Conservation (phyloP, 35 echinoderm and acorn worm species). For the Heliocidaris erythrogramma region DNA sequence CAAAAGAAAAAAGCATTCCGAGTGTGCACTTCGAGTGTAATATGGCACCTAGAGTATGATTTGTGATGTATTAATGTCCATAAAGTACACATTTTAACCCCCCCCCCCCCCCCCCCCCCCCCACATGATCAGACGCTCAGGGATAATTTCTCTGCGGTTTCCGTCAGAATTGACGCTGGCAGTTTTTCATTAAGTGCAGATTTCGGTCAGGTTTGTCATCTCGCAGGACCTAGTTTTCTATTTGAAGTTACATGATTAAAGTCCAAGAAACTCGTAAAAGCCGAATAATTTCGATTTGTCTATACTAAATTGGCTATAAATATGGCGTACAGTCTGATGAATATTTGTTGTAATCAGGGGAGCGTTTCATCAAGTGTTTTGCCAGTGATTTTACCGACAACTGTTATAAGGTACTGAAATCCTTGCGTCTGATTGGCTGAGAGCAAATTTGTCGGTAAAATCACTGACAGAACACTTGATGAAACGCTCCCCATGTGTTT, state of each 20-base stretch:
- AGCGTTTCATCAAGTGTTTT: too few species aligned
- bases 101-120: background rate
- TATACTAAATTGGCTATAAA: background rate
- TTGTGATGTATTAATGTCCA: too few species aligned
- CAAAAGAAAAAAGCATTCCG: too few species aligned
- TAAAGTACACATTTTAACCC: background rate
- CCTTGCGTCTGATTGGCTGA: too few species aligned
- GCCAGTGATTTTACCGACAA: too few species aligned
- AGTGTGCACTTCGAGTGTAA: too few species aligned
- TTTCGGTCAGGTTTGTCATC: background rate
- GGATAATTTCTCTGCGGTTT: background rate
- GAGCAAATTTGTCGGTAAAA: too few species aligned
- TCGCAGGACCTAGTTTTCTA: background rate
- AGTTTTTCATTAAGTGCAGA: background rate
- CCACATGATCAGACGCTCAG: background rate
- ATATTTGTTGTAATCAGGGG: background rate
- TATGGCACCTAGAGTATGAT: too few species aligned
- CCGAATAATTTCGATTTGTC: background rate
- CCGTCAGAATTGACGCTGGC: background rate
- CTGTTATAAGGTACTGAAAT: too few species aligned
- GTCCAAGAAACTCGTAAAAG: conserved; percentile 1
- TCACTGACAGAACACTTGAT: too few species aligned
- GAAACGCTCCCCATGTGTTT: too few species aligned
- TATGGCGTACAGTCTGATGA: background rate
- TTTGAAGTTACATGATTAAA: background rate